phyloP scores from a whole-genome alignment of 2,797 vertebrate genomes.

The Hydrocynus forskahlii region DNA sequence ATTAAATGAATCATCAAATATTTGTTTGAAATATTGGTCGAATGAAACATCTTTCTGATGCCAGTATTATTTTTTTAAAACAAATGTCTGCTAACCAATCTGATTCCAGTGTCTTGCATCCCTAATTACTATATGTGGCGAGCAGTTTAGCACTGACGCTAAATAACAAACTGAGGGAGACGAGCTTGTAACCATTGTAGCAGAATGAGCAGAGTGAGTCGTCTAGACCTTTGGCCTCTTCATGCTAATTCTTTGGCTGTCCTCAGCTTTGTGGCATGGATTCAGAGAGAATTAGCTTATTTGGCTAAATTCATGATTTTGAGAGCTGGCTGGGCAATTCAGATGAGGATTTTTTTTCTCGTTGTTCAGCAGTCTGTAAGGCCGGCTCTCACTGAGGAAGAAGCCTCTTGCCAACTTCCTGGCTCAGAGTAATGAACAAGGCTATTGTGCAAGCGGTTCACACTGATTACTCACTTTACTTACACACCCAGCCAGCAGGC shows the following conservation, averaged over 20 bases:
- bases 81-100: too few relatives aligned
- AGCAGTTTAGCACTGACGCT: too few relatives aligned
- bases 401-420: conserved; percentile 54
- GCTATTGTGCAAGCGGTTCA: conserved; percentile 56
- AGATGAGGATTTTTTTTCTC: conserved; percentile 51
- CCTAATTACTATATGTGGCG: too few relatives aligned
- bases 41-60: not conserved
- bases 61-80: too few relatives aligned
- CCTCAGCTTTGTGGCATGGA: conserved; percentile 59
- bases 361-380: conserved; percentile 51
- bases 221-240: conserved; percentile 65
- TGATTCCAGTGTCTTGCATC: too few relatives aligned
- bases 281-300: conserved; percentile 55
- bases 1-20: too few relatives aligned
- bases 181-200: conserved; percentile 41
- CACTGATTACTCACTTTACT: conserved; percentile 55
- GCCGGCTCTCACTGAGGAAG: conserved; percentile 56
- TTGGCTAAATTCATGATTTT: conserved; percentile 63
- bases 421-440: conserved; percentile 59
- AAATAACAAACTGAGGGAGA: conserved; percentile 59
- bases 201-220: conserved; percentile 67
- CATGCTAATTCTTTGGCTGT: conserved; percentile 42
- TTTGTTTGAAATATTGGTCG: not conserved
- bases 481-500: conserved; percentile 27
- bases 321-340: conserved; percentile 56